Conservation (phyloP, 2,797 vertebrate species). For the Sardinella longiceps region DNA sequence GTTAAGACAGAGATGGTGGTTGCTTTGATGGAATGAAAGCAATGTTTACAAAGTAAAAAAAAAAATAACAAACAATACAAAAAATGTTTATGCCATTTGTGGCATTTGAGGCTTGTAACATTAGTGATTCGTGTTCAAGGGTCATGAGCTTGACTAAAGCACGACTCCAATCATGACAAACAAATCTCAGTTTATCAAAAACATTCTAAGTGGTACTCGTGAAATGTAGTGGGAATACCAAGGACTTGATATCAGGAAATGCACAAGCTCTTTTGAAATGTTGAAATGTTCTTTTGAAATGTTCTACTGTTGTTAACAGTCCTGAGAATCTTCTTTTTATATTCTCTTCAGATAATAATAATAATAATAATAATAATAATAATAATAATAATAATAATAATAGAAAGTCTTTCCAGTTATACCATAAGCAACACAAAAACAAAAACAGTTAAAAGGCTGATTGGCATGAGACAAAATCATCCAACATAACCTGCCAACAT, state of each 20-base stretch:
- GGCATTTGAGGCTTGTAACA: neutral
- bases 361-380: too few relatives aligned
- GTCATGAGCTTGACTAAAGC: neutral
- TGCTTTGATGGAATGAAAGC: neutral
- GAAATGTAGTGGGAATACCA: neutral
- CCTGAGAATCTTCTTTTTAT: neutral
- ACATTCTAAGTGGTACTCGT: neutral
- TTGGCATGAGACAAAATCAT: neutral
- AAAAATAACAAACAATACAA: neutral
- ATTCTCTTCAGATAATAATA: conserved; percentile 9
- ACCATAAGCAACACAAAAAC: neutral
- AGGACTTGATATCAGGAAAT: neutral
- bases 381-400: too few relatives aligned
- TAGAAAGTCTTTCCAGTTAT: neutral
- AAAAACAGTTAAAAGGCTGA: neutral
- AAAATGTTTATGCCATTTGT: neutral
- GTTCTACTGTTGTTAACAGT: neutral
- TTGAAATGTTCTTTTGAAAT: neutral
- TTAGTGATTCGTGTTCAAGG: neutral
- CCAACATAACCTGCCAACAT: neutral
- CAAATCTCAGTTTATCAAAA: neutral
- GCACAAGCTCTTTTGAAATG: neutral
- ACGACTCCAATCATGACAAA: neutral
- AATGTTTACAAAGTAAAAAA: neutral
- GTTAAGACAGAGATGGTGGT: conserved; percentile 3